phyloP scores from a whole-genome alignment of 1,140 invertebrate species.

The Zaprionus capensis region DNA sequence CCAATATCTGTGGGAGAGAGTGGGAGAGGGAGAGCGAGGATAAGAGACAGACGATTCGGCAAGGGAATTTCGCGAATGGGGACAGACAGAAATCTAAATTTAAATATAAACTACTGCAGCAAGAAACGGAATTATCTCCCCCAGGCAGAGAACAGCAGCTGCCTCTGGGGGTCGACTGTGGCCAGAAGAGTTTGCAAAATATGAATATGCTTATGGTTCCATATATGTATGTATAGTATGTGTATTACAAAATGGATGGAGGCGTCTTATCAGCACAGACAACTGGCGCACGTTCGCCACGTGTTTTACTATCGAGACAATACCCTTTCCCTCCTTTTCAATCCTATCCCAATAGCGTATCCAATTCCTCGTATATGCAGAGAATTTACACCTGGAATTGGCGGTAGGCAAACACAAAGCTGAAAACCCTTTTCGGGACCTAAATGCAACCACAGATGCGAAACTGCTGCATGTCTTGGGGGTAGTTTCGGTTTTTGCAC shows the following conservation, averaged over 20 bases:
- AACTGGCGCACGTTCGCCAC: constrained; percentile 77
- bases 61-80: constrained; percentile 46
- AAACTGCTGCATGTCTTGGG: constrained; percentile 38
- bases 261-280: constrained; percentile 62
- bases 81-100: constrained; percentile 62
- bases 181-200: constrained; percentile 46
- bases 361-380: constrained; percentile 34
- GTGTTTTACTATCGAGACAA: constrained; percentile 48
- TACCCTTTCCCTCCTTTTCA: not conserved
- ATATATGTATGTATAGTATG: constrained; percentile 30
- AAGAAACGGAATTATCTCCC: constrained; percentile 55
- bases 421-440: constrained; percentile 56
- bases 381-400: constrained; percentile 82
- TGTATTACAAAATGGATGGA: constrained; percentile 3
- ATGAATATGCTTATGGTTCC: constrained; percentile 52
- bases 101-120: constrained; percentile 52
- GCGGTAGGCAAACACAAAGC: constrained; percentile 58
- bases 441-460: constrained; percentile 73
- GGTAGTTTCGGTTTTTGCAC: constrained; percentile 53
- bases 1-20: constrained; percentile 63
- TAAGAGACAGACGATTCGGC: constrained; percentile 8
- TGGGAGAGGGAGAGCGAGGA: not conserved
- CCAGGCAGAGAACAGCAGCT: constrained; percentile 62
- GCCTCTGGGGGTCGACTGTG: constrained; percentile 40
- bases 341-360: constrained; percentile 31